Evolutionary conservation across 2,888 invertebrate species (phyloP), one percentile per base, ranked within the genome.

Genomic region (Carabus problematicus): DNA sequence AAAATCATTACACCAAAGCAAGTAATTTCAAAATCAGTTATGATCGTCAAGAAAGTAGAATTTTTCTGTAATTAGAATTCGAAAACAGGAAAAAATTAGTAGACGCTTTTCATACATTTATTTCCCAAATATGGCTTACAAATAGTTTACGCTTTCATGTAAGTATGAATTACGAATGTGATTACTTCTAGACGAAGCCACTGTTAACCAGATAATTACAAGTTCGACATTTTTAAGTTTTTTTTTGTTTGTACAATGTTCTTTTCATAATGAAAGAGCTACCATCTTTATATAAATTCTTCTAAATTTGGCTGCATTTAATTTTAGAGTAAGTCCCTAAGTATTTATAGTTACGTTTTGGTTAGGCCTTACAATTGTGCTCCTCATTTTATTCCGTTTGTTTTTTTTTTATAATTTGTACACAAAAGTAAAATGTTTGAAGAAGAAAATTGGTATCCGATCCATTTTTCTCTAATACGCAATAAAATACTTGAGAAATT

Each of bases 81-180:
- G 2, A 29, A 29, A 29, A 29, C 6, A 29, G 29, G 6, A 11
- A 3, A 52, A 1, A 52, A 12, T 18, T 52, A 9, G n/a, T n/a
- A n/a, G n/a, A n/a, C n/a, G n/a, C 16, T 59, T 62, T 49, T 49
- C 14, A 52, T 62, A 62, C 62, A 62, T 62, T 62, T 62, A 62
- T 62, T 62, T 62, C 39, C 52, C 52, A 62, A 62, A 62, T 62
- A 62, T 62, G 11, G 29, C 19, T 47, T 29, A 62, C 56, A 56
- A 56, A 56, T 56, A 56, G 14, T 56, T 8, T 56, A 8, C 16
- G 18, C 16, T 18, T 55, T 29, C 18, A 49, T n/a, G n/a, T 49
- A 49, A 18, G 18, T 52, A 18, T 18, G 18, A 52, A 14, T 49
- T 49, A 49, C 18, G 18, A 49, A 11, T 52, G 52, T 52, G 19